Evolutionary conservation across 2,797 vertebrate genomes (phyloP), one percentile per base, ranked within the genome.

Genomic region (Chaetophractus vellerosus): DNA sequence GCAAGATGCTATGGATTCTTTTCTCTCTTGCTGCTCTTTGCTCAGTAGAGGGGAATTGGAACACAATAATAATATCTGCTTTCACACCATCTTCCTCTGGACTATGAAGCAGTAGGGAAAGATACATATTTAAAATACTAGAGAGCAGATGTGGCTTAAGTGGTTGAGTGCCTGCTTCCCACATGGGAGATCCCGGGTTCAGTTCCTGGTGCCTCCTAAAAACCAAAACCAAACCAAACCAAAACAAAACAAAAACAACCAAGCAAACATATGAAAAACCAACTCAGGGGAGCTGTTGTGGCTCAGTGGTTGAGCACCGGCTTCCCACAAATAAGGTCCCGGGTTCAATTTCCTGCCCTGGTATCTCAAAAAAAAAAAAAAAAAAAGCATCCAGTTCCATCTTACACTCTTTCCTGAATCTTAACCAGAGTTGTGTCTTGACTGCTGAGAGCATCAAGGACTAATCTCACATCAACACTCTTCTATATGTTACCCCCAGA

Each of bases 11-110:
- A 0, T 50, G 72, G 28, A 82, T 93, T 88, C 91, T 90, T 66
- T 92, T 87, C 52, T 91, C 86, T 91, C 84, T 95, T 26, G 45
- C 6, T n/a, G 38, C 45, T 18, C 63, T 95, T 88, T 31, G 91
- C 36, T 26, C 95, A 21, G 88, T 14, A 66, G 90, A 89, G 21
- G 95, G 86, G n/a, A 97, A 66, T 76, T 97, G 95, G 86, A 97
- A 96, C 0, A 88, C 72, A 80, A 83, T 94, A 33, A 95, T 10
- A 1, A 93, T 11, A 61, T 97, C 96, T 71, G 78, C 92, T 72
- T 71, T 93, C 18, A 66, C 63, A 52, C 74, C 92, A 41, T 90
- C 92, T 88, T 85, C 88, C n/a, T 97, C 95, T 93, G 96, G 96
- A 15, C 97, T 98, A 4, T 7, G 69, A 76, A 33, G 64, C 24